These are phyloP conservation scores for Drosophila auraria DNA, from an alignment of 1,140 invertebrate species.

Conservation along the genomic window DNA sequence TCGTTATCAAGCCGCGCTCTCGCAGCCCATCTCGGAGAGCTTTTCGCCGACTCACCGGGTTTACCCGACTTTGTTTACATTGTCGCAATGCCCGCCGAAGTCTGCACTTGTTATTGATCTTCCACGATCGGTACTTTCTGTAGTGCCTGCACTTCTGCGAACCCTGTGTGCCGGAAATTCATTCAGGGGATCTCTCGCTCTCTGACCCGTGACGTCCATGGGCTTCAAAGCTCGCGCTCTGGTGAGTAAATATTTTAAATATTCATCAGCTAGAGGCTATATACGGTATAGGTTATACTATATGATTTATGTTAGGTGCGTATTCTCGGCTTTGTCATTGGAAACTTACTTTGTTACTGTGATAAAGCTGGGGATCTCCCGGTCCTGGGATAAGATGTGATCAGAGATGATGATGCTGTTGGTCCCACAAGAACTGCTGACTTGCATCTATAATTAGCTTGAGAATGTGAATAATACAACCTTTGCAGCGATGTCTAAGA, in stretches of 20 bases:
- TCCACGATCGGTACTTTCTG: constrained; percentile 31
- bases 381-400: constrained; percentile 15
- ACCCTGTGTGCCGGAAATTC: constrained; percentile 35
- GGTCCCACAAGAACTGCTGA: constrained; percentile 19
- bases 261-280: constrained; percentile 13
- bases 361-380: constrained; percentile 22
- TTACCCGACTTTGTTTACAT: constrained; percentile 57
- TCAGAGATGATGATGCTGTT: constrained; percentile 1
- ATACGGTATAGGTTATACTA: not conserved
- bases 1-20: constrained; percentile 55
- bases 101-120: constrained; percentile 48
- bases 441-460: constrained; percentile 2
- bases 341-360: constrained; percentile 21
- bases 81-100: not conserved
- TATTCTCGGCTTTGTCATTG: constrained; percentile 34
- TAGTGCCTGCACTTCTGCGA: constrained; percentile 27
- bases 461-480: constrained; percentile 1
- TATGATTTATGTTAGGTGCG: constrained; percentile 33
- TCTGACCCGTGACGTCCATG: constrained; percentile 13
- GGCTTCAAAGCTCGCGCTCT: constrained; percentile 16
- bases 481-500: not conserved
- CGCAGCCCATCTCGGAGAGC: constrained; percentile 6
- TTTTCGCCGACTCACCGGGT: constrained; percentile 29
- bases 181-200: constrained; percentile 20
- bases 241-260: constrained; percentile 43